Percentiles rank a stretch among this genome's conserved stretches.
phyloP scores from a whole-genome alignment of 1,140 invertebrate species.

The Capitella teleta region DNA sequence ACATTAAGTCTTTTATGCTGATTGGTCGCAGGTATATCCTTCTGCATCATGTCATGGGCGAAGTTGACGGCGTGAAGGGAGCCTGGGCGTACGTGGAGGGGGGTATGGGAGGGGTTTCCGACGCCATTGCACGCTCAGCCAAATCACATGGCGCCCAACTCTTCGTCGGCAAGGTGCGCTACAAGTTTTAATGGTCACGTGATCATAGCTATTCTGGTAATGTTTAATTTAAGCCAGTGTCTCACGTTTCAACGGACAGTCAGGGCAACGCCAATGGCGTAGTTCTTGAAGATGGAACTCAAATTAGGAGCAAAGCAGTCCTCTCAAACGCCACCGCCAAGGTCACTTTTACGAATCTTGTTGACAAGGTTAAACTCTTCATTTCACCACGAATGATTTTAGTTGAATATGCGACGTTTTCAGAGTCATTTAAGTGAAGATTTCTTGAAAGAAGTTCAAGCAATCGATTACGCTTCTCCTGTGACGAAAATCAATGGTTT shows the following conservation, averaged over 20 bases:
- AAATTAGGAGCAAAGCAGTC: constrained; percentile 43
- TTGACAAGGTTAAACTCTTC: constrained; percentile 25
- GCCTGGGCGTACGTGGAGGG: constrained; percentile 53
- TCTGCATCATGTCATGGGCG: constrained; percentile 53
- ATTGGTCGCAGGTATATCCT: constrained; percentile 46
- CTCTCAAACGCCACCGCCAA: constrained; percentile 51
- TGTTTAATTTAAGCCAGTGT: constrained; percentile 35
- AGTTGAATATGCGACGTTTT: too few relatives aligned
- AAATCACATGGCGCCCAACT: constrained; percentile 43
- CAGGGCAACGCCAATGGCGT: constrained; percentile 42
- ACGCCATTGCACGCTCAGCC: constrained; percentile 46
- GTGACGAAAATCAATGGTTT: constrained; percentile 54
- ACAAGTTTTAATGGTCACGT: neutral
- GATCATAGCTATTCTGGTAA: neutral
- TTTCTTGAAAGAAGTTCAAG: constrained; percentile 27
- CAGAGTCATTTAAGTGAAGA: constrained; percentile 34
- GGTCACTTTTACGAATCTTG: constrained; percentile 44
- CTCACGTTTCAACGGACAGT: constrained; percentile 34
- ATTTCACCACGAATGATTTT: too few relatives aligned
- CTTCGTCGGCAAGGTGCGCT: neutral
- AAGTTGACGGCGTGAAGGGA: constrained; percentile 46
- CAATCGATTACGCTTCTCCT: constrained; percentile 49
- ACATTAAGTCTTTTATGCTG: constrained; percentile 1
- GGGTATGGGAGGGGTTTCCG: constrained; percentile 51
- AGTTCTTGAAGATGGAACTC: constrained; percentile 39